A percentile compares a stretch with the other conserved stretches of the same genome.
These are phyloP conservation scores for Pionites leucogaster DNA, from an alignment of 2,113 vertebrate genomes.

Conservation along the genomic window DNA sequence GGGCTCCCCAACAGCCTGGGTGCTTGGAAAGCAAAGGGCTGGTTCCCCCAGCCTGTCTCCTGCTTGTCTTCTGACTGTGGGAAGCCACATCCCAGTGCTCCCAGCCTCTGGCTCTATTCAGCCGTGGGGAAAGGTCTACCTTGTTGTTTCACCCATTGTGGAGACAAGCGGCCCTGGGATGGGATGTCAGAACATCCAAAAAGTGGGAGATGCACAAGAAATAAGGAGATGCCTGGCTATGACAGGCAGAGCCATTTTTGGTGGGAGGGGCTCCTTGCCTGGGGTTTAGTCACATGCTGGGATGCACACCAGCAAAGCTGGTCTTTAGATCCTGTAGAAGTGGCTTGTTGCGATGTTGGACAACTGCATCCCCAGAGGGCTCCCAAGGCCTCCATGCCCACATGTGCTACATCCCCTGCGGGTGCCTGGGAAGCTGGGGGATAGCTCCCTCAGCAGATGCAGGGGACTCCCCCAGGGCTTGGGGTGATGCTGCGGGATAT, in stretches of 20 bases:
- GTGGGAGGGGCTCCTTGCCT: not conserved
- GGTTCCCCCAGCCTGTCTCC: not conserved
- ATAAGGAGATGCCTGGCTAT: not conserved
- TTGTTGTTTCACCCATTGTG: rapidly evolving
- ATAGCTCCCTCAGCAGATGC: not conserved
- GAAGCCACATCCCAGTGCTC: not conserved
- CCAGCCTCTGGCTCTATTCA: rapidly evolving
- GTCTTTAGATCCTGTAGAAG: not conserved
- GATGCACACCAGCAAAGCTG: not conserved
- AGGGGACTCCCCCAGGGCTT: not conserved
- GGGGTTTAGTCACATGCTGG: rapidly evolving
- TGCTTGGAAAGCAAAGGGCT: not conserved
- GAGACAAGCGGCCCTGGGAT: not conserved
- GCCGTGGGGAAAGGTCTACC: not conserved
- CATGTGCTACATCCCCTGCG: not conserved
- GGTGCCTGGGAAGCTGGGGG: not conserved
- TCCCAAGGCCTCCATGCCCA: not conserved
- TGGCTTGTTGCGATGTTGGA: not conserved
- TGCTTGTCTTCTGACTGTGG: too few species aligned
- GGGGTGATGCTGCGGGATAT: not conserved
- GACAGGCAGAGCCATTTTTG: not conserved
- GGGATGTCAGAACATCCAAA: not conserved
- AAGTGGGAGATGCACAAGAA: not conserved
- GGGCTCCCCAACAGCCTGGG: not conserved
- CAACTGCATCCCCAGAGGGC: rapidly evolving